Percentiles rank a stretch among this genome's conserved stretches.
Evolutionary conservation across 92 coral and sea anemone species (phyloP).

Genomic region (Epizoanthus rinbou): DNA sequence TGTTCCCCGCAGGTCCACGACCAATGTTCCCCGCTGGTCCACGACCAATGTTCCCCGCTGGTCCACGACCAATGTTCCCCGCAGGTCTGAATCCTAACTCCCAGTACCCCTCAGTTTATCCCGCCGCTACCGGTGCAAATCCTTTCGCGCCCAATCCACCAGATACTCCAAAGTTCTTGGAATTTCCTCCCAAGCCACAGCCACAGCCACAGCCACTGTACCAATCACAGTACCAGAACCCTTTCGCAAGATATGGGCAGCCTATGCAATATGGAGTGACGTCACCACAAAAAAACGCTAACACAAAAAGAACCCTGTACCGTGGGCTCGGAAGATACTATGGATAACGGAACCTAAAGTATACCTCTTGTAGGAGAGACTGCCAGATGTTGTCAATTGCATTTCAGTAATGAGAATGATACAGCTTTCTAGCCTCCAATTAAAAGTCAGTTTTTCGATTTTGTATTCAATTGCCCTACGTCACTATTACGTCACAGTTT

Average conservation of each 20-base stretch:
- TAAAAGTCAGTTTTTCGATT: no score
- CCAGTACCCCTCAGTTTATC: conserved; percentile 20
- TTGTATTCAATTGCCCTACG: no score
- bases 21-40: not conserved
- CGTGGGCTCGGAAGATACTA: conserved; percentile 9
- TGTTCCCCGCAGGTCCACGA: not conserved
- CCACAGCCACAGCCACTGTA: conserved; percentile 35
- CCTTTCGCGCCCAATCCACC: conserved; percentile 20
- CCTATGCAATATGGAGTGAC: conserved; percentile 12
- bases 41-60: conserved; percentile 38
- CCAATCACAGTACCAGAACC: conserved; percentile 26
- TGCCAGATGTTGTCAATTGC: no score
- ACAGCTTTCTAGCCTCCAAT: no score
- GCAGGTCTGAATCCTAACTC: not conserved
- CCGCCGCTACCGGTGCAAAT: not conserved
- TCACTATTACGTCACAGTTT: no score
- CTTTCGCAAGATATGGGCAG: conserved; percentile 6
- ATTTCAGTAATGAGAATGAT: no score
- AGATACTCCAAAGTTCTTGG: conserved; percentile 22
- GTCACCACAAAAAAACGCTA: conserved; percentile 15
- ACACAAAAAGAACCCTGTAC: conserved; percentile 32
- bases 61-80: conserved; percentile 39
- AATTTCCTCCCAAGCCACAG: conserved; percentile 22
- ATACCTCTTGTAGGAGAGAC: not conserved
- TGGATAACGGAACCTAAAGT: not conserved